A percentile compares a stretch with the other conserved stretches of the same genome.
Evolutionary conservation across 2,888 invertebrate genomes (phyloP).

Genomic region (Orchesellides sinensis): DNA sequence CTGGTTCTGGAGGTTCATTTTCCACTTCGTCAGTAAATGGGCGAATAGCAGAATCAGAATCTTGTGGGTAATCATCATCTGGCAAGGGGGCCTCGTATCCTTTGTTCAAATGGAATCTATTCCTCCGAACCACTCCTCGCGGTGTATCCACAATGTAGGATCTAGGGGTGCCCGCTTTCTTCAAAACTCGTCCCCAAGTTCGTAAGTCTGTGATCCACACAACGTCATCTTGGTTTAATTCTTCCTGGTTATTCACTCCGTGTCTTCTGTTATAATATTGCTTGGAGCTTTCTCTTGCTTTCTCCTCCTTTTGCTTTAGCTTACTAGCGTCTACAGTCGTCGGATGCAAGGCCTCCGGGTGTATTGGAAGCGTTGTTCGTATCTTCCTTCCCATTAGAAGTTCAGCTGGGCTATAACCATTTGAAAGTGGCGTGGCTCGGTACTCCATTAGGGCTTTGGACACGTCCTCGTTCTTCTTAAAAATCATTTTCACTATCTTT

Average conservation of each 20-base stretch:
- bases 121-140: conserved; percentile 27
- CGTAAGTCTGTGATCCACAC: conserved; percentile 74
- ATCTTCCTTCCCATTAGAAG: conserved; percentile 74
- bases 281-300: conserved; percentile 59
- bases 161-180: conserved; percentile 29
- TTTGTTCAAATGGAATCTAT: conserved; percentile 19
- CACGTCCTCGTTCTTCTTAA: conserved; percentile 73
- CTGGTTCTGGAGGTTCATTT: conserved; percentile 27
- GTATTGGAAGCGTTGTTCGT: conserved; percentile 71
- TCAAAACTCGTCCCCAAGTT: conserved; percentile 48
- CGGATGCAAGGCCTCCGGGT: background rate
- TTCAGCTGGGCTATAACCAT: conserved; percentile 74
- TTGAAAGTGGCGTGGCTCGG: conserved; percentile 71
- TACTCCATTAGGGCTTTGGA: conserved; percentile 73
- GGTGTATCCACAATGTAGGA: conserved; percentile 47
- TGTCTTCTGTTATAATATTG: conserved; percentile 67
- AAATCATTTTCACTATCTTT: conserved; percentile 70
- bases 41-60: no score
- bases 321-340: background rate
- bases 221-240: conserved; percentile 60
- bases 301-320: conserved; percentile 55
- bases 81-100: background rate
- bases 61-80: no score
- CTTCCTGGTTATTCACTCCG: conserved; percentile 58
- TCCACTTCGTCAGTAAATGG: background rate